Evolutionary conservation across 2,888 invertebrate species (phyloP), one percentile per base, ranked within the genome.

Genomic region (Zaprionus lineosus): DNA sequence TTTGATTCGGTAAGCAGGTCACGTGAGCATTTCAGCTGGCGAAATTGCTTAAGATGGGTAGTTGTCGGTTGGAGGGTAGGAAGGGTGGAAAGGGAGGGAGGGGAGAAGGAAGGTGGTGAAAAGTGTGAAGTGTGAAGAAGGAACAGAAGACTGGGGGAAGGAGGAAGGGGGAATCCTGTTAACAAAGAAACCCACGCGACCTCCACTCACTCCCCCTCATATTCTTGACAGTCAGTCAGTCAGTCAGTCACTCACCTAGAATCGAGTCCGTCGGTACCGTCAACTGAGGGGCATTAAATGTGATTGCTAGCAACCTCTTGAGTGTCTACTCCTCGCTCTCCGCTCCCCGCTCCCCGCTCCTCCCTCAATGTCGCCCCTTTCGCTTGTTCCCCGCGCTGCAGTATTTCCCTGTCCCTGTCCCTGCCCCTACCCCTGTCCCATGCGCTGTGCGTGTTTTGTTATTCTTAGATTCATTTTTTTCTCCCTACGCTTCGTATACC

Each of bases 1-100:
- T 64, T 66, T 74, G 76, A 81, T 60, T 79, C 78, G 53, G 84
- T 76, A 82, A 82, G 78, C 81, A 84, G 81, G 81, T 82, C 81
- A 82, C 81, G 81, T 82, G 82, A 76, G 56, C 65, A 50, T 68
- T 65, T 65, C 55, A 66, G 51, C 56, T 50, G 48, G 47, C 37
- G 26, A 70, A 69, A 69, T 69, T 69, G 69, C 70, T 69, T 43
- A 69, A 74, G 62, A 62, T n/a, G n/a, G n/a, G n/a, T n/a, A n/a
- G n/a, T n/a, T n/a, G n/a, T n/a, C n/a, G n/a, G n/a, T n/a, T n/a
- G n/a, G n/a, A n/a, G n/a, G n/a, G n/a, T n/a, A n/a, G n/a, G n/a
- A n/a, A n/a, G n/a, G n/a, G n/a, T n/a, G n/a, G n/a, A n/a, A n/a
- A n/a, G n/a, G n/a, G n/a, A n/a, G n/a, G n/a, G n/a, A n/a, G n/a